Evolutionary conservation across 2,113 vertebrate genomes (phyloP).

Genomic region (Coreoperca whiteheadi): DNA sequence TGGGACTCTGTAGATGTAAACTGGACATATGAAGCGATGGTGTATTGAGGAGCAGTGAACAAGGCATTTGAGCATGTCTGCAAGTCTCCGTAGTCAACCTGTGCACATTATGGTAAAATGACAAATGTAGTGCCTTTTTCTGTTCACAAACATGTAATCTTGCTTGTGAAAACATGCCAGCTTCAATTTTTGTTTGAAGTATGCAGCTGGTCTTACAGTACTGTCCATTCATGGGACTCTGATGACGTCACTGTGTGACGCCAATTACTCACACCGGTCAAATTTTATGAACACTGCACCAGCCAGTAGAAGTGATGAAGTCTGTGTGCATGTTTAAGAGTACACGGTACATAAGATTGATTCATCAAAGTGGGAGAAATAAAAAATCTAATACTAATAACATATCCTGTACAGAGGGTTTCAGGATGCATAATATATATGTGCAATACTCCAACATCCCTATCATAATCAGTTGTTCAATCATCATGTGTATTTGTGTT

Average conservation of each 20-base stretch:
- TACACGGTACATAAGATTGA: no score
- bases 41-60: background rate
- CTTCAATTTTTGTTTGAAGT: constrained; percentile 25
- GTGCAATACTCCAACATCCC: no score
- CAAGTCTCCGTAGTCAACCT: background rate
- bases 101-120: background rate
- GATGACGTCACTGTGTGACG: background rate
- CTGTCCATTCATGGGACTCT: constrained; percentile 8
- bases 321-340: background rate
- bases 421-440: no score
- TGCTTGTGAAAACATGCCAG: constrained; percentile 16
- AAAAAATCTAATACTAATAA: background rate
- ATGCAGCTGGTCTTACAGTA: constrained; percentile 27
- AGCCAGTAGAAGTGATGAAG: background rate
- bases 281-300: background rate
- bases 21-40: background rate
- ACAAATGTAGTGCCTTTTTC: constrained; percentile 4
- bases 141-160: constrained; percentile 19
- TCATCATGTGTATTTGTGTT: no score
- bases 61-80: constrained; percentile 6
- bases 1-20: background rate
- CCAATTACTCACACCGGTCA: constrained; percentile 6
- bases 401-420: no score
- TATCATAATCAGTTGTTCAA: no score
- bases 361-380: background rate